Conservation (phyloP, 2,888 invertebrate genomes). For the Neoitamus cyanurus region DNA sequence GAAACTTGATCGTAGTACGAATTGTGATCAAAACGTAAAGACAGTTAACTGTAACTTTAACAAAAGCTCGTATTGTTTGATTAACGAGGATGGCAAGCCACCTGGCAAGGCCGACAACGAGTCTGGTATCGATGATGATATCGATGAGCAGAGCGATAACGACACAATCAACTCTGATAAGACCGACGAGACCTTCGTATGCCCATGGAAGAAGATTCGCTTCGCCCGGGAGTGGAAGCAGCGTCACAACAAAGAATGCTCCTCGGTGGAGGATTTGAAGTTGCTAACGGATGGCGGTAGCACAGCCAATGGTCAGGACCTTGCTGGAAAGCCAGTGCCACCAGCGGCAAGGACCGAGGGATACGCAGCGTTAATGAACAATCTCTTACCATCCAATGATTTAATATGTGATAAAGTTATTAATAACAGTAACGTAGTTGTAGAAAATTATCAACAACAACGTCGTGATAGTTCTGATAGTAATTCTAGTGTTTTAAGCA, state of each 20-base stretch:
- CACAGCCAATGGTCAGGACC: background rate
- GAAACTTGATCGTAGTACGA: conserved; percentile 55
- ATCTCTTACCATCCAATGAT: conserved; percentile 34
- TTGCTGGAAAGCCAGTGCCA: conserved; percentile 2
- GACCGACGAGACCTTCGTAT: conserved; percentile 50
- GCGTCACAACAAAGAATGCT: conserved; percentile 58
- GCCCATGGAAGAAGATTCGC: conserved; percentile 67
- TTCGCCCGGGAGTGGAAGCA: conserved; percentile 66
- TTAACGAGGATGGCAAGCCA: conserved; percentile 14
- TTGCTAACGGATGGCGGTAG: conserved; percentile 25
- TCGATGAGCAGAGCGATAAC: conserved; percentile 32
- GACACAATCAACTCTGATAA: conserved; percentile 5
- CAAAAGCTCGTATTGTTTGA: conserved; percentile 9
- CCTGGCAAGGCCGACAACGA: conserved; percentile 54
- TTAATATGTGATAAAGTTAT: conserved; percentile 30
- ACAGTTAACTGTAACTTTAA: conserved; percentile 31
- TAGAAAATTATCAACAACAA: conserved; percentile 53
- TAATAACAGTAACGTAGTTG: conserved; percentile 29
- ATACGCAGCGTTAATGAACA: background rate
- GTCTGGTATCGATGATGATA: conserved; percentile 54
- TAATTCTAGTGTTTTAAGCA: conserved; percentile 65
- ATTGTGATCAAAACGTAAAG: conserved; percentile 44
- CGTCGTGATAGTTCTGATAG: conserved; percentile 65
- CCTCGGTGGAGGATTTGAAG: conserved; percentile 55
- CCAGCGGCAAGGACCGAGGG: background rate